Percentiles rank a stretch among this genome's conserved stretches.
phyloP scores from a whole-genome alignment of 2,113 vertebrate genomes.

The Pipra filicauda region DNA sequence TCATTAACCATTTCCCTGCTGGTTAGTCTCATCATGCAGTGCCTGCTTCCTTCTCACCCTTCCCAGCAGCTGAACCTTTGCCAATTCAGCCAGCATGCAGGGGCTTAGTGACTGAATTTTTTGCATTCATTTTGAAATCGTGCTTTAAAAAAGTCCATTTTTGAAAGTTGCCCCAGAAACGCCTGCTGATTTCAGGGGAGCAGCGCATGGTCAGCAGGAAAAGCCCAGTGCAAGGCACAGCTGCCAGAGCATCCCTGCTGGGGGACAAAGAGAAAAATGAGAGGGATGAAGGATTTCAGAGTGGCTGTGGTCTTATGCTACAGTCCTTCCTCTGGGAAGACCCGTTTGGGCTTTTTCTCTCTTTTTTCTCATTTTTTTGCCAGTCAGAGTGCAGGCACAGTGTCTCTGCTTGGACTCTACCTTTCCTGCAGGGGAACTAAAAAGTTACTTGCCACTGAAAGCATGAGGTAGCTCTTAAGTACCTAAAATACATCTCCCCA shows the following conservation, averaged over 20 bases:
- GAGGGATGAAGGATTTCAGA: background rate
- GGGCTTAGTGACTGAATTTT: background rate
- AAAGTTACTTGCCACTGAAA: background rate
- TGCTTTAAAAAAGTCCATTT: background rate
- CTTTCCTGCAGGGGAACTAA: background rate
- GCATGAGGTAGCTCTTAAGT: background rate
- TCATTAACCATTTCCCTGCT: background rate
- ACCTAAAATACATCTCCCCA: background rate
- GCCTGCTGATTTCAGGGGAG: background rate
- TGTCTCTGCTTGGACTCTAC: background rate
- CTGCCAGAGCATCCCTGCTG: background rate
- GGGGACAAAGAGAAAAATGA: background rate
- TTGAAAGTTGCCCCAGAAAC: background rate
- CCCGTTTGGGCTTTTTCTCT: background rate
- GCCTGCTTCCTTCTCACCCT: background rate
- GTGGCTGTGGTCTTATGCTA: background rate
- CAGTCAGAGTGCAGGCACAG: background rate
- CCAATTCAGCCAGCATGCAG: rapidly evolving
- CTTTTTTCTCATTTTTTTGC: background rate
- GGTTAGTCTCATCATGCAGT: background rate
- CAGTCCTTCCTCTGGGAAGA: background rate
- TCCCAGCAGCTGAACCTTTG: background rate
- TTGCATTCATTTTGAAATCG: background rate
- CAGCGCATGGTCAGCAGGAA: background rate
- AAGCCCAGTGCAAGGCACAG: background rate